These are phyloP conservation scores for Odontamblyopus rebecca DNA, from an alignment of 2,797 vertebrate genomes.

Conservation along the genomic window DNA sequence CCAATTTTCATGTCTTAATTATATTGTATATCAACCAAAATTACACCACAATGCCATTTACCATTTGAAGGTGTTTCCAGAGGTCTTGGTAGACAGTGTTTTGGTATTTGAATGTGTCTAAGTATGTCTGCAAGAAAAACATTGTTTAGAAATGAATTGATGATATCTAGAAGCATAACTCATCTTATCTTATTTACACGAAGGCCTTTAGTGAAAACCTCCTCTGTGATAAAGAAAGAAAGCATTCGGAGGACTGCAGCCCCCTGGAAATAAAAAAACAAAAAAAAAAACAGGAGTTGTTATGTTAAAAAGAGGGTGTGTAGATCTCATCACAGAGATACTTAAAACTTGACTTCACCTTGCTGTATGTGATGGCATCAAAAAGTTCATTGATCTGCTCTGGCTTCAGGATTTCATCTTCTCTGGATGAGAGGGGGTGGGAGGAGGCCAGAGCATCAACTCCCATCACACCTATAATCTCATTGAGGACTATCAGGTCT, in stretches of 20 bases:
- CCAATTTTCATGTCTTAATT: not conserved
- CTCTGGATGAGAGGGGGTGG: constrained; percentile 80
- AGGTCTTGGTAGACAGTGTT: constrained; percentile 83
- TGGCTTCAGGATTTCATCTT: constrained; percentile 76
- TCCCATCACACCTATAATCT: constrained; percentile 78
- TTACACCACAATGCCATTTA: constrained; percentile 31
- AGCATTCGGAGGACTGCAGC: constrained; percentile 88
- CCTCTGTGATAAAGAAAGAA: constrained; percentile 82
- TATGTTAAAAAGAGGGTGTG: not conserved
- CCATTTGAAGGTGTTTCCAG: constrained; percentile 82
- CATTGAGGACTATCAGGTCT: constrained; percentile 82
- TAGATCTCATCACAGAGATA: not conserved
- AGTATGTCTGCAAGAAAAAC: constrained; percentile 78
- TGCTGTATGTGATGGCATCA: constrained; percentile 81
- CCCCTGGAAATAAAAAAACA: constrained; percentile 64
- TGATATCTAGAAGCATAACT: not conserved
- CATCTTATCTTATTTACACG: constrained; percentile 68
- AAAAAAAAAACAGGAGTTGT: not conserved
- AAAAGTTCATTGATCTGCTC: constrained; percentile 84
- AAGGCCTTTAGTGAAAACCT: constrained; percentile 79
- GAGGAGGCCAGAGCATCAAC: constrained; percentile 82
- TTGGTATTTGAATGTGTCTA: constrained; percentile 73
- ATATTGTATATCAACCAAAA: not conserved
- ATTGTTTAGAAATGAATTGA: not conserved
- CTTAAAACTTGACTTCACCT: constrained; percentile 40